A percentile compares a stretch with the other conserved stretches of the same genome.
Conservation (phyloP, 2,113 vertebrate species). For the Piaya cayana region DNA sequence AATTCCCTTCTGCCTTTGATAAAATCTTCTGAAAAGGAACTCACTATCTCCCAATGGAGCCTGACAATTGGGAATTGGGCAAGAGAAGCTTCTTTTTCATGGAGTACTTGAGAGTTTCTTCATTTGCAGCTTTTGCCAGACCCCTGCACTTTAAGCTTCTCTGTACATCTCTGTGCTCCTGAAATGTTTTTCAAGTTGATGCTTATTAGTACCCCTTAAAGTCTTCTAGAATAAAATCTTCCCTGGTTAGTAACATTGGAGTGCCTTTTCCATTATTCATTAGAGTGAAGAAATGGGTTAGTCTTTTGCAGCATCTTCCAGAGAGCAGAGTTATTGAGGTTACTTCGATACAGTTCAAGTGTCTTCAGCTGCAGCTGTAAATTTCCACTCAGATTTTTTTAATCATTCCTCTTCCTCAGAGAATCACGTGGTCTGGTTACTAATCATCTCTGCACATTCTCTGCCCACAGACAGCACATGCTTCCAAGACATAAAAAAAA, state of each 20-base stretch:
- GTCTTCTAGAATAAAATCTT: constrained; percentile 37
- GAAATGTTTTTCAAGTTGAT: not conserved
- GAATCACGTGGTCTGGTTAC: not conserved
- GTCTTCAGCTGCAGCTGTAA: constrained; percentile 52
- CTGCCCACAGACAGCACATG: not conserved
- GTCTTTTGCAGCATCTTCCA: constrained; percentile 32
- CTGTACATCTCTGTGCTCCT: not conserved
- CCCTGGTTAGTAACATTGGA: constrained; percentile 44
- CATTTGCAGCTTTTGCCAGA: not conserved
- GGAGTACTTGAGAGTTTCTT: not conserved
- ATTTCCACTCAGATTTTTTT: constrained; percentile 44
- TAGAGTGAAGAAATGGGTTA: constrained; percentile 23
- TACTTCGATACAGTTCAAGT: constrained; percentile 31
- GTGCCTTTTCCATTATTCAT: constrained; percentile 65
- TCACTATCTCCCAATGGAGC: not conserved
- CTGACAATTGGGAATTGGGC: not conserved
- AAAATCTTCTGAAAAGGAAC: not conserved
- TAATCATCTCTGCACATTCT: not conserved
- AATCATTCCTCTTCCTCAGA: not conserved
- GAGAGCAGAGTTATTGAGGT: constrained; percentile 19
- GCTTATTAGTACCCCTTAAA: constrained; percentile 53
- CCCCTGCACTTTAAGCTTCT: not conserved
- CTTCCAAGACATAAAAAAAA: not conserved
- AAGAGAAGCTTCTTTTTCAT: not conserved
- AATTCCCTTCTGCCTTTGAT: not conserved